Percentiles rank a stretch among this genome's conserved stretches.
Evolutionary conservation across 1,140 invertebrate genomes (phyloP).

Genomic region (Drosophila dunni): DNA sequence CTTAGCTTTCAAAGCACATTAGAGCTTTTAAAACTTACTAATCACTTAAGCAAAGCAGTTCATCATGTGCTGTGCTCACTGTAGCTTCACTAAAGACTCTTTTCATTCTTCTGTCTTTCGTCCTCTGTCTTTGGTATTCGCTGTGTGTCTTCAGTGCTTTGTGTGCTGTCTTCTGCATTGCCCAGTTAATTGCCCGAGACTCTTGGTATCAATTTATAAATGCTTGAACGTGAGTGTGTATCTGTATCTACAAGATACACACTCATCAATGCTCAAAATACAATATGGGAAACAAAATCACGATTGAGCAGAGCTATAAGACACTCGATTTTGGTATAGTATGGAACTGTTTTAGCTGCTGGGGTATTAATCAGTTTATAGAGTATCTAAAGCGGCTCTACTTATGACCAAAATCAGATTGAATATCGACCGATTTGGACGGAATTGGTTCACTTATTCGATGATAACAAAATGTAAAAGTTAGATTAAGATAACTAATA

Average conservation of each 20-base stretch:
- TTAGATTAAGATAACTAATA: no score
- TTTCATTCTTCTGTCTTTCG: not conserved
- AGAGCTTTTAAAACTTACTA: no score
- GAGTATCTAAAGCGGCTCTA: no score
- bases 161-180: conserved; percentile 2
- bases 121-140: not conserved
- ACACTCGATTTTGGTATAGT: no score
- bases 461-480: no score
- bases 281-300: conserved; percentile 1
- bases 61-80: not conserved
- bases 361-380: no score
- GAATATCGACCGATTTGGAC: no score
- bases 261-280: conserved; percentile 20
- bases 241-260: conserved; percentile 8
- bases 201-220: conserved; percentile 56
- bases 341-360: no score
- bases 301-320: not conserved
- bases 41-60: not conserved
- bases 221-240: conserved; percentile 1
- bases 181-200: conserved; percentile 53
- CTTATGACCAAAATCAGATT: no score
- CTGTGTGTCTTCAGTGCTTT: not conserved
- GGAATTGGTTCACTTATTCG: no score
- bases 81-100: conserved; percentile 3
- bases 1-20: no score